Base-by-base conservation (phyloP, 2,888 invertebrate species). In the Mechanitis messenoides region DNA sequence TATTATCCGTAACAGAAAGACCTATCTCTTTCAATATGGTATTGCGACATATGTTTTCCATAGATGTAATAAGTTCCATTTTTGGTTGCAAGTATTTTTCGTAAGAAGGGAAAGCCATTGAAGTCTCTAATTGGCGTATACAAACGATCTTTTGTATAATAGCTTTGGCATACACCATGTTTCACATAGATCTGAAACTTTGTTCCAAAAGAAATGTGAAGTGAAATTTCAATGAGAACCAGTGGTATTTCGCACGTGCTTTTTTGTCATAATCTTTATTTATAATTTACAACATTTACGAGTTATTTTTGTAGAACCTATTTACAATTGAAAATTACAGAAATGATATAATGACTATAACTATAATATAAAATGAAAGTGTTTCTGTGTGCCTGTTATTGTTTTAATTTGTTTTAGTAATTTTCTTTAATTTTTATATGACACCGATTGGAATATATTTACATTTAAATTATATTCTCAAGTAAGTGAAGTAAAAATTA, bases 91-190 rank as follows among this genome's bases (percentile, higher is more conserved):
- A 53, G 55, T 35, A 53, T 61, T 59, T 63, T 65, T 61, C 56
- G 45, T 65, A 62, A 61, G 66, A 64, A 73, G 76, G 71, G 81
- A 83, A 83, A 82, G 78, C 74, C 58, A 55, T 53, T 60, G 58
- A 67, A 70, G 66, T 68, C 64, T 74, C 77, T 83, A 83, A 84
- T 84, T 84, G 83, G 78, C 77, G 72, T 73, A 74, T 72, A 82
- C 79, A 82, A 81, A 82, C 76, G 77, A 75, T 78, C 78, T 79
- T 83, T 84, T 84, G 82, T 83, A 79, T 65, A 65, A 65, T 68
- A 68, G 63, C 65, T 62, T 67, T 64, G 64, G 61, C 68, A 61
- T 69, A 61, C 68, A 70, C 63, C 68, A 70, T 63, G 68, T 64
- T 74, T 76, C 76, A 72, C 75, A 76, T 71, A 72, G 65, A 67